Evolutionary conservation across 1,140 invertebrate species (phyloP), one percentile per base, ranked within the genome.

Genomic region (Drosophila pallidifrons): DNA sequence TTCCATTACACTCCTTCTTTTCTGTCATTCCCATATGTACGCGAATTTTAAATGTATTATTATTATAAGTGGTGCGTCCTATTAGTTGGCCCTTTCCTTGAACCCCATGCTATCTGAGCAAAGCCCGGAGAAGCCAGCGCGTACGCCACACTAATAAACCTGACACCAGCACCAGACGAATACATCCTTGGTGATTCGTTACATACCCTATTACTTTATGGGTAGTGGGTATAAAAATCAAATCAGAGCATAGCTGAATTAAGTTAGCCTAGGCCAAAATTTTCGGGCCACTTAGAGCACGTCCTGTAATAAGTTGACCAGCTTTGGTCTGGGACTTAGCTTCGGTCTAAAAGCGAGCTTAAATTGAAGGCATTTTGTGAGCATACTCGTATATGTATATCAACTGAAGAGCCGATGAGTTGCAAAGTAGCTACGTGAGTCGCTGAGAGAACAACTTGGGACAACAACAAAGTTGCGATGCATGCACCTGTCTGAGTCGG

Each of bases 401-500:
- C 58, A 61, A 65, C 6, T 8, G 32, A 32, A 8, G 20, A 25
- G 7, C 35, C 10, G 35, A 38, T 69, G 52, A 54, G 47, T 30
- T 60, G 80, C 65, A 70, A 71, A 73, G 61, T 79, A 65, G 68
- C 35, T 38, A 38, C 35, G 35, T 38, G 20, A 25, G 35, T 38
- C 35, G 35, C 63, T 55, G 54, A 65, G 47, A 71, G 55, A 72
- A 38, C 54, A 64, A 74, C 70, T 82, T 77, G 83, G 28, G 20
- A 25, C 5, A 65, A 76, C 76, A 82, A 80, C 82, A 87, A 87
- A 79, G 76, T 82, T 73, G 66, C 69, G 57, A 69, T 15, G 76
- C 77, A 77, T 87, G 85, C 81, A 89, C 77, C 83, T 88, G 75
- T 89, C 85, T 15, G 20, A 25, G 20, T 25, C 20, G 3, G 20